Conservation (phyloP, 2,797 vertebrate species). For the Urocyon cinereoargenteus region DNA sequence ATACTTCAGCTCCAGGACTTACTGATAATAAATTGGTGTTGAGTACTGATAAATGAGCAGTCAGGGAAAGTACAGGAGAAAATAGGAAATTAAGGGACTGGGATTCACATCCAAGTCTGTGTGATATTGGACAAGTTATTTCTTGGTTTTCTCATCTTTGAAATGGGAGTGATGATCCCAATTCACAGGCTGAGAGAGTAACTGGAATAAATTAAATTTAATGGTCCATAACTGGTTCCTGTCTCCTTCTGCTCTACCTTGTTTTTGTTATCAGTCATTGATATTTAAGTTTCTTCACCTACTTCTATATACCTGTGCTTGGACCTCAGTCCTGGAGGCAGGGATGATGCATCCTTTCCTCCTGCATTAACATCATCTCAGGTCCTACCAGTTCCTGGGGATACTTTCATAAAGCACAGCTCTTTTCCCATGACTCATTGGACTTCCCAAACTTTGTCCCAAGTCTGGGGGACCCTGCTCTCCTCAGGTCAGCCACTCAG, state of each 20-base stretch:
- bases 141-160: conserved; percentile 6
- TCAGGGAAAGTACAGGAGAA: neutral
- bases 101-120: neutral
- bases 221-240: neutral
- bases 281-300: fast-evolving
- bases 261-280: neutral
- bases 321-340: neutral
- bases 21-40: neutral
- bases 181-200: neutral
- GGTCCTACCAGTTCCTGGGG: neutral
- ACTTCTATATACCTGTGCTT: neutral
- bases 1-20: neutral
- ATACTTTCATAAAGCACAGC: neutral
- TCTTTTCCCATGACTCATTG: neutral
- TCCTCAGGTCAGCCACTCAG: neutral
- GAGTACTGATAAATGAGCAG: neutral
- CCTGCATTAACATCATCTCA: neutral
- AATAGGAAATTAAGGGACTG: neutral
- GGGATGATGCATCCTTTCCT: fast-evolving
- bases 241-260: neutral
- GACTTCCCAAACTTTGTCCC: neutral
- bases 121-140: neutral
- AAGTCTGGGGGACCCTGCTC: neutral
- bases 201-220: neutral
- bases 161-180: neutral